Conservation (phyloP, 2,797 vertebrate species). For the Pelobates cultripes region DNA sequence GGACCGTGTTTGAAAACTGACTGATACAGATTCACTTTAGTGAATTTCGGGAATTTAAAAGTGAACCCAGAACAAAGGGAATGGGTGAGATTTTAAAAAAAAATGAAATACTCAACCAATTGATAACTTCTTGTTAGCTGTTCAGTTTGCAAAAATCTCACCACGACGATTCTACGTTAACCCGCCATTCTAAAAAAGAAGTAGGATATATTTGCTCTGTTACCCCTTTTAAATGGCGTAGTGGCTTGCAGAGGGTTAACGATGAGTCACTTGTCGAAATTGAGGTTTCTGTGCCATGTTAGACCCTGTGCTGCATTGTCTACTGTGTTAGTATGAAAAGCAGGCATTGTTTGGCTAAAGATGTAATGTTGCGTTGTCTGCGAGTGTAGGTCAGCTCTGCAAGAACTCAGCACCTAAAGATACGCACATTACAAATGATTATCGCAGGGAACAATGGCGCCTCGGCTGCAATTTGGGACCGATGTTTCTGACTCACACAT, state of each 20-base stretch:
- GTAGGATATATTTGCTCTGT: not conserved
- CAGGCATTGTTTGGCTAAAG: slow-evolving; percentile 7
- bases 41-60: too few relatives aligned
- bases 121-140: too few relatives aligned
- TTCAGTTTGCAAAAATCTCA: too few relatives aligned
- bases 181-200: too few relatives aligned
- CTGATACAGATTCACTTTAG: too few relatives aligned
- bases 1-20: too few relatives aligned
- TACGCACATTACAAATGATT: not conserved
- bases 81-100: too few relatives aligned
- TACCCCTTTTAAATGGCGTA: not conserved
- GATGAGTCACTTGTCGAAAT: slow-evolving; percentile 28
- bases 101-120: too few relatives aligned
- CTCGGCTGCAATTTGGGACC: too few relatives aligned
- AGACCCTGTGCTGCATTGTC: not conserved
- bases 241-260: not conserved
- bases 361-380: slow-evolving; percentile 1
- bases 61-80: too few relatives aligned
- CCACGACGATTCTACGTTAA: too few relatives aligned
- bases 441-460: not conserved
- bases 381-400: slow-evolving; percentile 29
- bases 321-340: slow-evolving; percentile 29
- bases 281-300: slow-evolving; percentile 41
- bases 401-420: not conserved
- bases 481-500: too few relatives aligned